phyloP scores from a whole-genome alignment of 2,888 invertebrate genomes.

The Stegophylla sp. region DNA sequence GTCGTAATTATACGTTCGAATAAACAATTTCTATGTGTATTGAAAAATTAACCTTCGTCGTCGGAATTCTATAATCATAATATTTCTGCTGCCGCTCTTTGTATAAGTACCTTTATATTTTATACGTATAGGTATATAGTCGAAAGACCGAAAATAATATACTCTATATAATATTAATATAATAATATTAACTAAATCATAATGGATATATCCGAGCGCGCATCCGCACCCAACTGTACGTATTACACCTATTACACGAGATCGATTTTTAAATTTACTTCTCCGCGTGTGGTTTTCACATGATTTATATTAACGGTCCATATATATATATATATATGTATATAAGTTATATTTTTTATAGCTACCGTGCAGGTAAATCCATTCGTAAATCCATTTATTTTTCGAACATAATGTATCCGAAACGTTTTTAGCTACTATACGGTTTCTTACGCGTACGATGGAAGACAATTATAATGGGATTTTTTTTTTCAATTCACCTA shows the following conservation, averaged over 20 bases:
- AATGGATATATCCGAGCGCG: neutral
- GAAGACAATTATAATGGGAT: neutral
- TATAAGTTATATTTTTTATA: neutral
- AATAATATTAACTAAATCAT: neutral
- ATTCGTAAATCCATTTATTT: constrained; percentile 5
- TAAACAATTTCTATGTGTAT: constrained; percentile 37
- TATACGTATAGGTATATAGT: neutral
- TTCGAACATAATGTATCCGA: constrained; percentile 1
- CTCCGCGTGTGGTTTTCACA: neutral
- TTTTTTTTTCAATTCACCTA: constrained; percentile 7
- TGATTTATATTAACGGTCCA: neutral
- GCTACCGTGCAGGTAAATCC: neutral
- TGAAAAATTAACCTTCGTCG: constrained; percentile 25
- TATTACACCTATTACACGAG: neutral
- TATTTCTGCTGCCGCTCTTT: neutral
- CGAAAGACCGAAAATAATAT: neutral
- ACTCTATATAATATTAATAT: neutral
- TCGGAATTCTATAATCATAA: neutral
- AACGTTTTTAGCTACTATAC: neutral
- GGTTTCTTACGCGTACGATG: neutral
- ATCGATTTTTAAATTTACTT: neutral
- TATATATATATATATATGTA: neutral
- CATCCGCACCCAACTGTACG: neutral
- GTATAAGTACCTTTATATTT: neutral
- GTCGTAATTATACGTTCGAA: constrained; percentile 32